Base-by-base conservation (phyloP, 2,888 invertebrate species). In the Patella pellucida region DNA sequence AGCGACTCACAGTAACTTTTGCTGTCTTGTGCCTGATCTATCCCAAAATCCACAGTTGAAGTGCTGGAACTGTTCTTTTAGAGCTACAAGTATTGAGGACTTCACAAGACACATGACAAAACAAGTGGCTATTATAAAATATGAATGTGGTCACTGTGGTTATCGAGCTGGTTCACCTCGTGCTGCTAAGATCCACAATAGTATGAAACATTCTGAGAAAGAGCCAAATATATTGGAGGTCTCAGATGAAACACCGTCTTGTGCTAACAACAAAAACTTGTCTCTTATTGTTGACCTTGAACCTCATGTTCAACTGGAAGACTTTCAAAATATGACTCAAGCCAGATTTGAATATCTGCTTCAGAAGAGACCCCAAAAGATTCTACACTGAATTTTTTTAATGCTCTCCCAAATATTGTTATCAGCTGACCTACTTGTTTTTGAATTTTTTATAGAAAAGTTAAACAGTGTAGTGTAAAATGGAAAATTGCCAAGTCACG, bases 1-100 rank as follows among this genome's bases (percentile, higher is more conserved):
- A n/a, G 74, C 74, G 3, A 23, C 74, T 27, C 74, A 74, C 23
- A 71, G 70, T 15, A 71, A 14, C 5, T 74, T 74, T 51, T 54
- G 27, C 11, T 41, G 71, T 52, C 71, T 74, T 51, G 71, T 62
- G 27, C 51, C 70, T 16, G 74, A 74, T 51, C 67, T 74, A 41
- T 31, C 71, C 15, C 12, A 27, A 23, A 50, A 19, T 9, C 51
- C 71, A 5, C 14, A 16, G 16, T 27, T 74, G 67, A 70, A 50
- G 62, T 74, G 74, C 67, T 70, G 70, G 14, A 70, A 54, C 51
- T 74, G 74, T 50, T 62, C 52, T n/a, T 74, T 41, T 52, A 16
- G 56, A 27, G 71, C 74, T 23, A 16, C 31, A 11, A 52, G 52
- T 52, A 51, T 67, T 15, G 70, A 67, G 3, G n/a, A 67, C n/a